Evolutionary conservation across 2,888 invertebrate species (phyloP).

Genomic region (Rosalia funebris): DNA sequence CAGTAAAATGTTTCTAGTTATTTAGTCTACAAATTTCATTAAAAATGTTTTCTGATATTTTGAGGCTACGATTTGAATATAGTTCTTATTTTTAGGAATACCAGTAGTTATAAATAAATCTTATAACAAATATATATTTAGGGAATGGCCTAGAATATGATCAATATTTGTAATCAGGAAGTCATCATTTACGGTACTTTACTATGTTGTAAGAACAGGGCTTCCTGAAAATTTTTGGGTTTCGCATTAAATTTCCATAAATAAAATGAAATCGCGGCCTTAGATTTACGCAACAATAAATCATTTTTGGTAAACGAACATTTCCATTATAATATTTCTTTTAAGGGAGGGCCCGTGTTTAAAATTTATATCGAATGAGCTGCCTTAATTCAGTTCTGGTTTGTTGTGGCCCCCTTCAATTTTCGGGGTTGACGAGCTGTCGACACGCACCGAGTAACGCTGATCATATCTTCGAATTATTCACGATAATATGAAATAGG

Average conservation of each 20-base stretch:
- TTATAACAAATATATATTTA: too few relatives aligned
- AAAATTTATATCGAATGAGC: slow-evolving; percentile 35
- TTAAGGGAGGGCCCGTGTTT: slow-evolving; percentile 31
- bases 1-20: too few relatives aligned
- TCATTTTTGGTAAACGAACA: slow-evolving; percentile 24
- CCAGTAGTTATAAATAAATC: too few relatives aligned
- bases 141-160: background rate
- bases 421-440: slow-evolving; percentile 31
- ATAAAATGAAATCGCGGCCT: slow-evolving; percentile 26
- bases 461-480: slow-evolving; percentile 34
- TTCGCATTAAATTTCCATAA: slow-evolving; percentile 21
- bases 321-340: slow-evolving; percentile 24
- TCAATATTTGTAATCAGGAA: slow-evolving; percentile 8
- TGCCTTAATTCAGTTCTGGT: slow-evolving; percentile 19
- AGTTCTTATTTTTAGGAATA: too few relatives aligned
- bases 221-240: slow-evolving; percentile 1
- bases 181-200: slow-evolving; percentile 14
- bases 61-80: too few relatives aligned
- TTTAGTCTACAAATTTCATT: too few relatives aligned
- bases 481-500: too few relatives aligned
- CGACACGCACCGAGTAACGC: slow-evolving; percentile 37
- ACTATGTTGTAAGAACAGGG: background rate
- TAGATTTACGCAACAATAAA: slow-evolving; percentile 33
- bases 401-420: slow-evolving; percentile 4
- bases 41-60: too few relatives aligned